Conservation (phyloP, 2,113 vertebrate genomes). For the Dromas ardeola region DNA sequence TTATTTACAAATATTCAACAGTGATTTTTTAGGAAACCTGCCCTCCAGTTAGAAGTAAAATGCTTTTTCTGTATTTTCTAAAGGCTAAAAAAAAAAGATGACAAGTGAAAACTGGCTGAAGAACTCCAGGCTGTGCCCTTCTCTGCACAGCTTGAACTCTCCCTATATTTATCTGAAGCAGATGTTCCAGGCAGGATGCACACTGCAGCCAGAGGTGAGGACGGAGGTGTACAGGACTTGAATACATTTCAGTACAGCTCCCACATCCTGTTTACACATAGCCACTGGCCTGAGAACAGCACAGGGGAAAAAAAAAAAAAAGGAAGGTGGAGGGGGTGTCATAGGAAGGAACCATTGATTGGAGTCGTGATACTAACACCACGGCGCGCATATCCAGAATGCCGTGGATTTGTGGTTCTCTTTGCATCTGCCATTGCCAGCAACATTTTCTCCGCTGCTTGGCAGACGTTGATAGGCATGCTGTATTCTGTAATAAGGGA, state of each 20-base stretch:
- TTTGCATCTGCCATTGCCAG: neutral
- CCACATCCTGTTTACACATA: slow-evolving; percentile 62
- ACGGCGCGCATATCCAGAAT: rapidly evolving
- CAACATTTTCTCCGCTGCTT: neutral
- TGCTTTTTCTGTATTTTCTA: neutral
- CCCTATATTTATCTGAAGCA: slow-evolving; percentile 53
- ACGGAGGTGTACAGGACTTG: slow-evolving; percentile 30
- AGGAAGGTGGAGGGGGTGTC: neutral
- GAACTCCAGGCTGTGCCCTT: neutral
- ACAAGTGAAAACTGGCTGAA: neutral
- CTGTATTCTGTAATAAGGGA: neutral
- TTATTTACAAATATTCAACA: neutral
- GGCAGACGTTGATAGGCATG: neutral
- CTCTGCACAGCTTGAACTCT: neutral
- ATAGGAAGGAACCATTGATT: neutral
- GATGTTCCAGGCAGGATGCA: slow-evolving; percentile 53
- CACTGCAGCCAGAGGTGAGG: slow-evolving; percentile 32
- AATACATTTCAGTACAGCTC: slow-evolving; percentile 26
- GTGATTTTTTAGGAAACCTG: neutral
- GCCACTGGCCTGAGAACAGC: neutral
- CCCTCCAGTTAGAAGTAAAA: neutral
- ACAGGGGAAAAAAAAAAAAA: neutral
- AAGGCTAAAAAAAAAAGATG: neutral
- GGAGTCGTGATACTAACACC: neutral
- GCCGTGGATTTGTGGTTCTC: neutral